Evolutionary conservation across 2,113 vertebrate species (phyloP).

Genomic region (Otolemur garnettii): DNA sequence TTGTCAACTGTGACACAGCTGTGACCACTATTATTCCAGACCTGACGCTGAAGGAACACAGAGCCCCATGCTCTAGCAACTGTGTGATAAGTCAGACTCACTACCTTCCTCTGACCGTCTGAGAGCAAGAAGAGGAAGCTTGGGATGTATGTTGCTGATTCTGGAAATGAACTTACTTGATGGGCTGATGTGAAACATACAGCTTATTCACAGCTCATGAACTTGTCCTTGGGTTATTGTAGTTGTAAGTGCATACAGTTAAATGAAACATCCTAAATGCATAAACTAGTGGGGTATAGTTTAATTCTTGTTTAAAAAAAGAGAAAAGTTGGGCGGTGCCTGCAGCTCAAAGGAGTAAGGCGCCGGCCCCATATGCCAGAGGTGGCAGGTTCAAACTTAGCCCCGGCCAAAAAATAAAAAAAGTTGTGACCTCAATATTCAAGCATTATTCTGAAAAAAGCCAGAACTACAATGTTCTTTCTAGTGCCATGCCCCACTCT

Average conservation of each 20-base stretch:
- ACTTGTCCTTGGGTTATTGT: neutral
- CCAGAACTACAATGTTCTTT: neutral
- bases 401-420: neutral
- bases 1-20: neutral
- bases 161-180: neutral
- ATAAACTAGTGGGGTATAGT: neutral
- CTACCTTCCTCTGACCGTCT: neutral
- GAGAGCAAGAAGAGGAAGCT: neutral
- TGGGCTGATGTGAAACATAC: neutral
- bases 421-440: neutral
- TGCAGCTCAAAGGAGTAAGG: too few species aligned
- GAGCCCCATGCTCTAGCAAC: accelerated
- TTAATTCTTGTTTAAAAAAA: neutral
- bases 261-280: neutral
- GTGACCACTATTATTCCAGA: accelerated
- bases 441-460: neutral
- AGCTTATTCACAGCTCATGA: neutral
- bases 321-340: too few species aligned
- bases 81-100: accelerated
- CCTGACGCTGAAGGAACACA: neutral
- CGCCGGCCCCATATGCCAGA: too few species aligned
- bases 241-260: accelerated
- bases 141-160: neutral
- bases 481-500: neutral
- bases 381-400: too few species aligned